A percentile compares a stretch with the other conserved stretches of the same genome.
Conservation (phyloP, 2,113 vertebrate genomes). For the Dicerorhinus sumatrensis region DNA sequence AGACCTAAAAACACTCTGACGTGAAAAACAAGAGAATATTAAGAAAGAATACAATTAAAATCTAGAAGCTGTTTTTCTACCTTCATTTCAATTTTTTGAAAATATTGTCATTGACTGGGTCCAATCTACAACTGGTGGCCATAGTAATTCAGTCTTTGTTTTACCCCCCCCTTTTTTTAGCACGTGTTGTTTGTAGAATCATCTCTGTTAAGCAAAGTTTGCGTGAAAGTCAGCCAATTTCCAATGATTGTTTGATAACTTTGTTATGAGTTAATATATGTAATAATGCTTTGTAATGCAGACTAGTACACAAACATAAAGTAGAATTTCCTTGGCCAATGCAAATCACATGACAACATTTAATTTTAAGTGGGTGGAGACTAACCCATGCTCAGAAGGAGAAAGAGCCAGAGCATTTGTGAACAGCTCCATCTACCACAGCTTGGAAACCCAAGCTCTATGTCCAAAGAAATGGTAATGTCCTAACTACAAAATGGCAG, state of each 20-base stretch:
- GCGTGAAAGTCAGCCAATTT: not conserved
- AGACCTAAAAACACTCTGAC: not conserved
- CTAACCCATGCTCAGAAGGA: not conserved
- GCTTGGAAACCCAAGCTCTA: not conserved
- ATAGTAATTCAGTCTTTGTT: not conserved
- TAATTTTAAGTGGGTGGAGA: not conserved
- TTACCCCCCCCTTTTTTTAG: not conserved
- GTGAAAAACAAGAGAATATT: conserved; percentile 3
- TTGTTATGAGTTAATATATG: not conserved
- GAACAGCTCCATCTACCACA: not conserved
- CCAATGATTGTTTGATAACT: not conserved
- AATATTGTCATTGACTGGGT: not conserved
- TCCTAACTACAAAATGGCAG: not conserved
- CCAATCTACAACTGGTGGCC: not conserved
- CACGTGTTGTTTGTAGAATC: not conserved
- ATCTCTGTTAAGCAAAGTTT: conserved; percentile 21
- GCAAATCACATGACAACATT: not conserved
- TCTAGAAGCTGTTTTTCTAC: not conserved
- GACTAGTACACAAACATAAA: not conserved
- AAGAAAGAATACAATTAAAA: not conserved
- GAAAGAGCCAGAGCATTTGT: not conserved
- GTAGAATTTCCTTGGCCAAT: not conserved
- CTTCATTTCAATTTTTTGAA: not conserved
- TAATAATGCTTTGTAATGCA: not conserved
- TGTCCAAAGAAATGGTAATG: not conserved